These are phyloP conservation scores for Helarctos malayanus DNA, from an alignment of 2,797 vertebrate species.

Conservation along the genomic window DNA sequence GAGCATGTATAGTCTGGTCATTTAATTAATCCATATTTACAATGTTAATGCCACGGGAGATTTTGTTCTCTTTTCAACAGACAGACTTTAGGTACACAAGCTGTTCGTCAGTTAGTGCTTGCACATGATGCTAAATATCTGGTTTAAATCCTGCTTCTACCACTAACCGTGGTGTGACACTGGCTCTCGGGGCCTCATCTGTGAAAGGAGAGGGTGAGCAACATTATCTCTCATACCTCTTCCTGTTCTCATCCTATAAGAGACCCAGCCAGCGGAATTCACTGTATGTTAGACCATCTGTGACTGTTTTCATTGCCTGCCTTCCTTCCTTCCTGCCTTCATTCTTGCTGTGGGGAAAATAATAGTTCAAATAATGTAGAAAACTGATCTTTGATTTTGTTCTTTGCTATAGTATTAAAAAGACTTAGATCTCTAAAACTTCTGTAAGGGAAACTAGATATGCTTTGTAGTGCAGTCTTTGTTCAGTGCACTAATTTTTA, in stretches of 20 bases:
- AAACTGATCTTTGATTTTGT: background rate
- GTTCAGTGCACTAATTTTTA: background rate
- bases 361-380: conserved; percentile 34
- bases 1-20: background rate
- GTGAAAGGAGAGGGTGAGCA: background rate
- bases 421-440: background rate
- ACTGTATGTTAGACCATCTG: background rate
- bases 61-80: conserved; percentile 41
- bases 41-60: background rate
- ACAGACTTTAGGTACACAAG: background rate
- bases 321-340: too few relatives aligned
- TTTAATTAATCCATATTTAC: background rate
- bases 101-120: background rate
- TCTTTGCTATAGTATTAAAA: conserved; percentile 2
- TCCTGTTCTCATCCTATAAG: background rate
- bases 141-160: background rate
- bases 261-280: background rate
- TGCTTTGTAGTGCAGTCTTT: background rate
- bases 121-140: background rate
- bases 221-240: background rate
- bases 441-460: background rate
- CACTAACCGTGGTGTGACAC: fast-evolving
- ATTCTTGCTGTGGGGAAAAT: background rate
- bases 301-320: background rate
- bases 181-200: background rate